phyloP scores from a whole-genome alignment of 2,888 invertebrate genomes.

The Caenorhabditis sp. region DNA sequence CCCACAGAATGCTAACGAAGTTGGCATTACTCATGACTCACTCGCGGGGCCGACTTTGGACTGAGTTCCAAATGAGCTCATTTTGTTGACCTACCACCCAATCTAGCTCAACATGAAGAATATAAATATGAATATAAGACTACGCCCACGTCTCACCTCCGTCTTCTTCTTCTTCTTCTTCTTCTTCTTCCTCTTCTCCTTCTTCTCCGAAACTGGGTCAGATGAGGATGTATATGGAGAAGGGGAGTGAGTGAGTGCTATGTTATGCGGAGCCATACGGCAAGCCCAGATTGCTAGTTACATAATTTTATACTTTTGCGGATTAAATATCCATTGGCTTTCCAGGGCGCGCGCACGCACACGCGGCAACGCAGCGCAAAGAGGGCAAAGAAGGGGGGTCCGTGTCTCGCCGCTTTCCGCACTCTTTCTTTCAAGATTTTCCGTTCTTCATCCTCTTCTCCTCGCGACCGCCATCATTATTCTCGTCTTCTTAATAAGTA shows the following conservation, averaged over 20 bases:
- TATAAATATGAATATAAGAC: neutral
- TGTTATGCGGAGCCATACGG: slow-evolving; percentile 5
- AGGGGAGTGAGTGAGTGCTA: slow-evolving; percentile 17
- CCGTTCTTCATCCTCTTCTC: slow-evolving; percentile 20
- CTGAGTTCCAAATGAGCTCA: too few relatives aligned
- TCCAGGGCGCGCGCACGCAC: slow-evolving; percentile 46
- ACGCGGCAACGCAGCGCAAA: slow-evolving; percentile 24
- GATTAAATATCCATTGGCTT: slow-evolving; percentile 61
- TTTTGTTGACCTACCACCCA: neutral
- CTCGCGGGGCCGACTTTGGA: too few relatives aligned
- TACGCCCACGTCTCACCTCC: slow-evolving; percentile 25
- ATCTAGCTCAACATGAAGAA: neutral
- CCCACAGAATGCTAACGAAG: slow-evolving; percentile 47
- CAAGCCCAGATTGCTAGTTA: slow-evolving; percentile 49
- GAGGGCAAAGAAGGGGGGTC: slow-evolving; percentile 45
- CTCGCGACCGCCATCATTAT: slow-evolving; percentile 4
- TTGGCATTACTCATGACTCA: slow-evolving; percentile 38
- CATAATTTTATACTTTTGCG: slow-evolving; percentile 62
- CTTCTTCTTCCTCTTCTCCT: too few relatives aligned
- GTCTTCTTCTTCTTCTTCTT: neutral
- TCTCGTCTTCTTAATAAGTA: slow-evolving; percentile 8
- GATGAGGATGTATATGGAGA: slow-evolving; percentile 15
- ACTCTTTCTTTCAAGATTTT: slow-evolving; percentile 43
- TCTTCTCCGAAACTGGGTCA: slow-evolving; percentile 1
- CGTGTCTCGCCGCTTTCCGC: slow-evolving; percentile 32